Evolutionary conservation across 35 echinoderm and acorn worm species (phyloP).

Genomic region (Hemicentrotus pulcherrimus): DNA sequence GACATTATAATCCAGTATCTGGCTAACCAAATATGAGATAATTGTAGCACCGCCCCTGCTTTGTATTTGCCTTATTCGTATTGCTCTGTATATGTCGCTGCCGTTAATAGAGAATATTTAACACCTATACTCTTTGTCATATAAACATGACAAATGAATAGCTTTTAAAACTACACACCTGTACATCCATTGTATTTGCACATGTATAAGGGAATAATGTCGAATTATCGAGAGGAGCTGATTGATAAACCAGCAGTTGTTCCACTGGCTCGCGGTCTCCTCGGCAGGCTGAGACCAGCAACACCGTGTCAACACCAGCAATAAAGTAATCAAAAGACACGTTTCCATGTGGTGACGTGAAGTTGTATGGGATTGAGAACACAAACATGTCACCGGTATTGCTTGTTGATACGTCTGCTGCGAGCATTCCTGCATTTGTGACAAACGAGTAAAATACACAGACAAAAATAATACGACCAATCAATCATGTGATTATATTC

Average conservation of each 20-base stretch:
- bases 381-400: neutral
- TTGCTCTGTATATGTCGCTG: too few species aligned
- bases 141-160: too few species aligned
- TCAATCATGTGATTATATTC: too few species aligned
- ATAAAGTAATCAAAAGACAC: neutral
- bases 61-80: too few species aligned
- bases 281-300: neutral
- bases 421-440: neutral
- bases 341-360: neutral
- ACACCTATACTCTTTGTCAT: too few species aligned
- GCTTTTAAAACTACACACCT: neutral
- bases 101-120: too few species aligned
- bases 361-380: neutral
- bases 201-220: neutral
- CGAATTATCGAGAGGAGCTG: neutral
- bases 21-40: too few species aligned
- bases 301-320: neutral
- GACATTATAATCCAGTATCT: too few species aligned
- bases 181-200: neutral
- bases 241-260: neutral
- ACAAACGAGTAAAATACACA: neutral
- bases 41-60: too few species aligned
- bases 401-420: neutral
- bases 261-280: neutral
- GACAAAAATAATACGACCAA: too few species aligned